Conservation (phyloP, 2,113 vertebrate species). For the Hippocampus abdominalis region DNA sequence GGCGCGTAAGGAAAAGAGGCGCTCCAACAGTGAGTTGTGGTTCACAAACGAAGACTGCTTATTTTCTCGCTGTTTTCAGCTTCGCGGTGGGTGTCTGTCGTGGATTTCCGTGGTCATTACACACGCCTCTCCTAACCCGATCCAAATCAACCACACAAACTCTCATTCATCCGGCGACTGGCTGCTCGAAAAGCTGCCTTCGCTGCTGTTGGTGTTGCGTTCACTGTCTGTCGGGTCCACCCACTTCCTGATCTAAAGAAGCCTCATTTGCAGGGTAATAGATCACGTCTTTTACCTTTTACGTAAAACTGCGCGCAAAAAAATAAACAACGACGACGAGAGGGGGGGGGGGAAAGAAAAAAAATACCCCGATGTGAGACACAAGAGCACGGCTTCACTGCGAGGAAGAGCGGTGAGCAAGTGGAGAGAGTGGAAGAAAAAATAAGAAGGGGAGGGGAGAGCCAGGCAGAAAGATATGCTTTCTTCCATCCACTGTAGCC, state of each 20-base stretch:
- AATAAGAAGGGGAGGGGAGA: slow-evolving; percentile 38
- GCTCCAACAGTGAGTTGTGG: slow-evolving; percentile 10
- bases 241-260: slow-evolving; percentile 74
- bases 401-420: slow-evolving; percentile 23
- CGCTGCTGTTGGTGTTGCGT: slow-evolving; percentile 27
- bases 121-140: slow-evolving; percentile 56
- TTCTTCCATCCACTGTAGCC: slow-evolving; percentile 66
- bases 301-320: slow-evolving; percentile 58
- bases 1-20: slow-evolving; percentile 40
- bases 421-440: slow-evolving; percentile 7
- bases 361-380: slow-evolving; percentile 5
- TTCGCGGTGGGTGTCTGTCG: slow-evolving; percentile 31
- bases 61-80: slow-evolving; percentile 26
- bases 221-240: slow-evolving; percentile 57
- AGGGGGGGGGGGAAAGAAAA: too few species aligned
- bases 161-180: slow-evolving; percentile 71
- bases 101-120: slow-evolving; percentile 32
- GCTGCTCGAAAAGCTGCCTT: slow-evolving; percentile 30
- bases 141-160: slow-evolving; percentile 62
- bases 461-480: slow-evolving; percentile 70
- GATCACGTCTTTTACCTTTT: slow-evolving; percentile 34
- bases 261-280: slow-evolving; percentile 26
- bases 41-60: slow-evolving; percentile 9
- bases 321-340: slow-evolving; percentile 8
- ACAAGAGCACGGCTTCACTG: slow-evolving; percentile 33